Evolutionary conservation across 2,888 invertebrate genomes (phyloP).

Genomic region (Acanthosoma haemorrhoidale): DNA sequence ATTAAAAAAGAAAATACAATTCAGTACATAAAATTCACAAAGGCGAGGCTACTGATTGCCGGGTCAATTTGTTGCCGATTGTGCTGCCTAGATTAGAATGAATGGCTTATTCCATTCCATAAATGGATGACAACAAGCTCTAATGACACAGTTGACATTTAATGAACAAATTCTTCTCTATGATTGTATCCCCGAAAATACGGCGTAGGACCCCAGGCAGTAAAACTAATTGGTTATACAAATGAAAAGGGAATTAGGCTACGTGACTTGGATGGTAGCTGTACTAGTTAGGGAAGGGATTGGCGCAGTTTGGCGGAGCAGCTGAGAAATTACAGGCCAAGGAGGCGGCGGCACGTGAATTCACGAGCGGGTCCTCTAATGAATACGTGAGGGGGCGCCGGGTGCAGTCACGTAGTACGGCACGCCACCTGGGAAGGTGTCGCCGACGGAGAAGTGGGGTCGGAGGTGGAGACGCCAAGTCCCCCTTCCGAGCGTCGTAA

Average conservation of each 20-base stretch:
- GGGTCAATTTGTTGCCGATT: no score
- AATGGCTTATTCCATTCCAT: no score
- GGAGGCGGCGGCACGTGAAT: conserved; percentile 13
- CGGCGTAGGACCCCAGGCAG: no score
- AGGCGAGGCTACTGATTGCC: no score
- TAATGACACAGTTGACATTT: no score
- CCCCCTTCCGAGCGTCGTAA: no score
- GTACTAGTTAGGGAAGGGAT: conserved; percentile 1
- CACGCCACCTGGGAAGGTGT: background rate
- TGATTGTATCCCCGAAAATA: no score
- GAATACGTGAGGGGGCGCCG: conserved; percentile 12
- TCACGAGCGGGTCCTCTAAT: conserved; percentile 19
- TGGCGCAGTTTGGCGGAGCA: conserved; percentile 9
- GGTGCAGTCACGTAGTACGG: background rate
- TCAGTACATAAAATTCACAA: no score
- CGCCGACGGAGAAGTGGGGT: background rate
- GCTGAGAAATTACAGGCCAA: conserved; percentile 9
- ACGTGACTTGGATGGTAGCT: background rate
- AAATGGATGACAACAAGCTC: no score
- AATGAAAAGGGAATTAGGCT: background rate
- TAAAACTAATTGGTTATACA: background rate
- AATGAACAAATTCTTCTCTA: no score
- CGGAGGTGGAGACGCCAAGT: background rate
- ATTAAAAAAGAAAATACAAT: no score
- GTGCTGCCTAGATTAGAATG: no score